These are phyloP conservation scores for Orthosia gracilis DNA, from an alignment of 2,888 invertebrate species.

Conservation along the genomic window DNA sequence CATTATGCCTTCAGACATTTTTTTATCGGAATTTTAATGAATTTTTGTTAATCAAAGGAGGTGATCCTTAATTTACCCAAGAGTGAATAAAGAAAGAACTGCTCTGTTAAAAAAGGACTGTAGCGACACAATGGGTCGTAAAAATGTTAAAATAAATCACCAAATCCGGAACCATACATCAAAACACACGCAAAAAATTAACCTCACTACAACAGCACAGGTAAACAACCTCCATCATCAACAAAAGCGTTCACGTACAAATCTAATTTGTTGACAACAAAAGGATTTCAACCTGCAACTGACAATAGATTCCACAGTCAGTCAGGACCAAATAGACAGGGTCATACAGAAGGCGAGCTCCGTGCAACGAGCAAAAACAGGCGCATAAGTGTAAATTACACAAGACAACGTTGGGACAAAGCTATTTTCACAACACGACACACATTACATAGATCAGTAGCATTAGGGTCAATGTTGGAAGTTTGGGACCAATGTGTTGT, in stretches of 20 bases:
- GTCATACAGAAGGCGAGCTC: constrained; percentile 15
- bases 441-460: background rate
- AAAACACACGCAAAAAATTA: constrained; percentile 30
- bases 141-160: constrained; percentile 3
- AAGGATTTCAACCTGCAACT: constrained; percentile 74
- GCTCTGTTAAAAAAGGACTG: background rate
- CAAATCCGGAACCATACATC: constrained; percentile 2
- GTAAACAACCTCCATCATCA: constrained; percentile 63
- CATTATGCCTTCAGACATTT: background rate
- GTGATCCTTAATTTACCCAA: background rate
- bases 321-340: constrained; percentile 35
- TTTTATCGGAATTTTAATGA: background rate
- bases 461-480: background rate
- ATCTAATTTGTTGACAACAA: constrained; percentile 74
- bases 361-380: background rate
- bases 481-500: no score
- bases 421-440: background rate
- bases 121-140: background rate
- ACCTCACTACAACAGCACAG: constrained; percentile 25
- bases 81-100: no score
- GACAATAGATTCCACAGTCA: constrained; percentile 71
- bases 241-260: constrained; percentile 71
- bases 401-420: background rate
- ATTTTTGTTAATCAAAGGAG: no score
- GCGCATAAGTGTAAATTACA: background rate